Base-by-base conservation (phyloP, 2,888 invertebrate species). In the Pollenia griseotomentosa region DNA sequence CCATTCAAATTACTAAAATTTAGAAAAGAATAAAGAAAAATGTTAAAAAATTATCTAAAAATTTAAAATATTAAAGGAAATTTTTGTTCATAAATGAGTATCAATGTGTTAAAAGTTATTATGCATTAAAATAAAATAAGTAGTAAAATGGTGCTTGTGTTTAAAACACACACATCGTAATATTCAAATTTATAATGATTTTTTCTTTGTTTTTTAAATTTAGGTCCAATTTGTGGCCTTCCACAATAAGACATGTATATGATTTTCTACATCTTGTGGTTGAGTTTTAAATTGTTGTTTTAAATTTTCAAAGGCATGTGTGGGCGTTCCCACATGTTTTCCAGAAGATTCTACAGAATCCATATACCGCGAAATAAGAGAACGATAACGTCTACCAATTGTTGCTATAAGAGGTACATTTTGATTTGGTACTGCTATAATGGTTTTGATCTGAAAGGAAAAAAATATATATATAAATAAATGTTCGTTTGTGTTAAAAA, bases 351-450 rank as follows among this genome's bases (percentile, higher is more conserved):
- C 92, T 0, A 88, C 82, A 23, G 94, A 94, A 90, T 95, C 95
- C 51, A 95, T 95, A 89, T 95, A 96, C 55, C 96, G 94, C 14
- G 95, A 94, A 82, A 96, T 94, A 16, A 98, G 94, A 88, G 97
- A 97, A 14, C 98, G 95, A 93, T 98, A 98, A 0, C 98, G 97
- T 88, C 96, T 95, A 0, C 98, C 98, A 86, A 98, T 95, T 0
- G 97, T 97, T 0, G 96, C 97, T 88, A 98, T 93, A 91, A 95
- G 92, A 83, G 95, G 92, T 44, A 90, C 90, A 59, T 92, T 93
- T 86, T 92, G 92, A 88, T 90, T 91, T n/a, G 93, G 92, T 83
- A 96, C 94, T 0, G 96, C 94, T 59, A 96, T 94, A 80, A 96
- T 96, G 0, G 95, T 94, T 75, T 94, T 94, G 14, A 96, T 95